Base-by-base conservation (phyloP, 2,113 vertebrate genomes). In the Festucalex cinctus region DNA sequence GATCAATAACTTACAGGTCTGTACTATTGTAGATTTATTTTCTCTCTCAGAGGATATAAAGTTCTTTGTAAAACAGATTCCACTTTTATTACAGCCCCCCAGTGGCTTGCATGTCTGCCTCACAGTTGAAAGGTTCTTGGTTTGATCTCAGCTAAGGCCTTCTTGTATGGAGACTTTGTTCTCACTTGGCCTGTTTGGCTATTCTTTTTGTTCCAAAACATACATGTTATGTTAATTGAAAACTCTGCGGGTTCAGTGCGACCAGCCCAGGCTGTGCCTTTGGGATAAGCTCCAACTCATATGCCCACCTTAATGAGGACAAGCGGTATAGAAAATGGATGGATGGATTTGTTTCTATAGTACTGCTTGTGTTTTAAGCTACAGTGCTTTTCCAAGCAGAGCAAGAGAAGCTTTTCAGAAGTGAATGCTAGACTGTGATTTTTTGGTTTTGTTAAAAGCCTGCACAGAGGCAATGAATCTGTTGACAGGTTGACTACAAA, bases 401-500 rank as follows among this genome's bases (percentile, higher is more conserved):
- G 48, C 20, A 49, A 49, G 48, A 49, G 48, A 20, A n/a, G 48
- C 19, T n/a, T n/a, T n/a, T 49, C 43, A 46, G 43, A 46, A 46
- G 43, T 44, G 43, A 44, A 44, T 14, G 43, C 14, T 46, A 17
- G 43, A 46, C 17, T 16, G 43, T 17, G 16, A 46, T 46, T 54
- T 17, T 17, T 24, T 66, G 57, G 73, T 36, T 66, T 32, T 54
- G 20, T 35, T 63, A 14, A 66, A 68, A 9, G 5, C 13, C 28
- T 57, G 2, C 3, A 60, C 35, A 51, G 2, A 44, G 28, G 36
- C 19, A n/a, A 9, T 0, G 41, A 64, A 57, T 61, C 41, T 8
- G 13, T 66, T 6, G 66, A 44, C n/a, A 68, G 79, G 71, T 71
- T 77, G 73, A 78, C 62, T 76, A 78, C 46, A 56, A 72, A 72